phyloP scores from a whole-genome alignment of 1,140 invertebrate species.

The Pararge aegeria region DNA sequence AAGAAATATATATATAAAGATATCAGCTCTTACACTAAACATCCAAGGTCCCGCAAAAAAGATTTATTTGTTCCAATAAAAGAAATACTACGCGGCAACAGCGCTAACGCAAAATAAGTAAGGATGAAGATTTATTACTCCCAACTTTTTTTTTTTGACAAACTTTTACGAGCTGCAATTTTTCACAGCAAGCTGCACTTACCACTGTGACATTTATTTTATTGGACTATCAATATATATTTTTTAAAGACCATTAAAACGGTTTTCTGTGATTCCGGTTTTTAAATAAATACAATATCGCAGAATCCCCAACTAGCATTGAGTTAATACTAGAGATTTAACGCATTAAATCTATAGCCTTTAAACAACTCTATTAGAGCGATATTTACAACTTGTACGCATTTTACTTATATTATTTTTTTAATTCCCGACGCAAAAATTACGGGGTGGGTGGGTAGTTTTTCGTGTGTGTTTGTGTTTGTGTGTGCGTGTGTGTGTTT shows the following conservation, averaged over 20 bases:
- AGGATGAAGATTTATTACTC: constrained; percentile 11
- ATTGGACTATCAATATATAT: constrained; percentile 16
- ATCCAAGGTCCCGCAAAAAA: neutral
- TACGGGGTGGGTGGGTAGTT: no score
- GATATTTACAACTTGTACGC: no score
- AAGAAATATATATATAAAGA: no score
- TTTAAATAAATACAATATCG: neutral
- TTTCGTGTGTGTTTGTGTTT: no score
- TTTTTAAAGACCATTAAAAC: neutral
- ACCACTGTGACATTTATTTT: constrained; percentile 9
- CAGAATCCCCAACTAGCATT: neutral
- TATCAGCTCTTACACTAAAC: no score
- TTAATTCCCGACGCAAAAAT: no score
- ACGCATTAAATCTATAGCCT: no score
- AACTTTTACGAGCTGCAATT: constrained; percentile 16
- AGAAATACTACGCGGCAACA: neutral
- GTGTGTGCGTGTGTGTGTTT: no score
- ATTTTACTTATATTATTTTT: no score
- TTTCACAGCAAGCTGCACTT: constrained; percentile 14
- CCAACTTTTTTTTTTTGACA: constrained; percentile 1
- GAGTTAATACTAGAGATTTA: no score
- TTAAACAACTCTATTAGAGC: no score
- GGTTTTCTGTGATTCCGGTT: constrained; percentile 1
- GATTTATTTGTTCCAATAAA: constrained; percentile 2
- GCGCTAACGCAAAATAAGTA: constrained; percentile 10